Evolutionary conservation across 1,140 invertebrate genomes (phyloP), one percentile per base, ranked within the genome.

Genomic region (Pemphigus obesinymphae): DNA sequence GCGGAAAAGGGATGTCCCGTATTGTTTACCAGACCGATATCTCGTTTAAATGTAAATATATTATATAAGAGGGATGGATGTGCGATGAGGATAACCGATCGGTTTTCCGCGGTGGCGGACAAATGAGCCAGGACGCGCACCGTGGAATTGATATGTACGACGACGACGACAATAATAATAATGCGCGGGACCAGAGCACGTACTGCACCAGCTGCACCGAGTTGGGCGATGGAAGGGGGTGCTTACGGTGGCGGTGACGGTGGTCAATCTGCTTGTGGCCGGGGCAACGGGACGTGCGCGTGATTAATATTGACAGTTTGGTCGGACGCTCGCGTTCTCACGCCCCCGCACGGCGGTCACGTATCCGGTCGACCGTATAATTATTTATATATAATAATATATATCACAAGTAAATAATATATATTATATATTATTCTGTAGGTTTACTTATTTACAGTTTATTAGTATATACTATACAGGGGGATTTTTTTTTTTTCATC

Each of bases 11-110:
- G 72, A 75, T 17, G 72, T 6, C 15, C n/a, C n/a, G n/a, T 61
- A 61, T 15, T 61, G 20, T 48, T 5, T 48, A 2, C 53, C 11
- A 58, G 70, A 73, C 63, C 26, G 31, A 6, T 29, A 61, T 78
- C 75, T 78, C 75, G 75, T 78, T 78, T 78, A 78, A 78, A 78
- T 61, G 75, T 78, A 78, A 78, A 78, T 78, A 66, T 34, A 63
- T 17, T 20, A 20, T 29, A 63, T 17, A 26, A 55, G n/a, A 58
- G 75, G 34, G 75, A 78, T 2, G 17, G 2, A n/a, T 10, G 50
- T 43, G 23, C 26, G 40, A 26, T 23, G 55, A 10, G 15, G 53
- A 48, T 72, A 72, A 72, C 53, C 31, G 75, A 78, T 78, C 75
- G 75, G 75, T 78, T 78, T 72, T 43, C 53, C 37, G 3, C n/a